Conservation (phyloP, 1,140 invertebrate genomes). For the Leptinotarsa defecta region DNA sequence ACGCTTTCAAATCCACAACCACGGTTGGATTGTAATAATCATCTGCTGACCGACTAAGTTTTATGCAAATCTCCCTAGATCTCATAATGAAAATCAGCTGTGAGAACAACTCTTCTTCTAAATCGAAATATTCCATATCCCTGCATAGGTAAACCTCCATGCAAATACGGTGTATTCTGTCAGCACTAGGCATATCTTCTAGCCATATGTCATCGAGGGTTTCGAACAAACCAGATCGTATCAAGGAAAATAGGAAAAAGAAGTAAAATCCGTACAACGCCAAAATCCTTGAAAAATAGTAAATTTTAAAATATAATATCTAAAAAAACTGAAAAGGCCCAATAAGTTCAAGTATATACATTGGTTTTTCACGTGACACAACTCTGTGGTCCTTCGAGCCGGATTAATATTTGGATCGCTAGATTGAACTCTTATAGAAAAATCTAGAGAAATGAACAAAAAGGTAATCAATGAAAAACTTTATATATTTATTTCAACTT, state of each 20-base stretch:
- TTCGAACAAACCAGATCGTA: neutral
- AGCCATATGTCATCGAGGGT: constrained; percentile 24
- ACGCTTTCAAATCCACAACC: too few relatives aligned
- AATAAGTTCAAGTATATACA: too few relatives aligned
- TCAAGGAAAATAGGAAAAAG: constrained; percentile 20
- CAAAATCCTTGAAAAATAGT: constrained; percentile 30
- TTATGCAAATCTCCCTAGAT: constrained; percentile 35
- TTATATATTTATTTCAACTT: too few relatives aligned
- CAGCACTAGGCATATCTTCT: constrained; percentile 30
- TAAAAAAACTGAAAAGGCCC: too few relatives aligned
- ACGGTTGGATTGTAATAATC: too few relatives aligned
- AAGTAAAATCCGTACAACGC: constrained; percentile 36
- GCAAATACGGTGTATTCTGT: constrained; percentile 25
- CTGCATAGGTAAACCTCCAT: constrained; percentile 34
- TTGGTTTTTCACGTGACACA: too few relatives aligned
- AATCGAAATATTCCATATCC: constrained; percentile 35
- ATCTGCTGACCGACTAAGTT: constrained; percentile 22
- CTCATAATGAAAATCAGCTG: constrained; percentile 39
- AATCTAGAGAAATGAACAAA: too few relatives aligned
- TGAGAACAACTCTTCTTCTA: constrained; percentile 35
- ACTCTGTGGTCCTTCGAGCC: too few relatives aligned
- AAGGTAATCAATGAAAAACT: too few relatives aligned
- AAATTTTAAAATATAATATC: neutral
- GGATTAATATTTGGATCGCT: too few relatives aligned
- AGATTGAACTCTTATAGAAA: too few relatives aligned